Evolutionary conservation across 2,797 vertebrate genomes (phyloP).

Genomic region (Pseudomugil tenellus): DNA sequence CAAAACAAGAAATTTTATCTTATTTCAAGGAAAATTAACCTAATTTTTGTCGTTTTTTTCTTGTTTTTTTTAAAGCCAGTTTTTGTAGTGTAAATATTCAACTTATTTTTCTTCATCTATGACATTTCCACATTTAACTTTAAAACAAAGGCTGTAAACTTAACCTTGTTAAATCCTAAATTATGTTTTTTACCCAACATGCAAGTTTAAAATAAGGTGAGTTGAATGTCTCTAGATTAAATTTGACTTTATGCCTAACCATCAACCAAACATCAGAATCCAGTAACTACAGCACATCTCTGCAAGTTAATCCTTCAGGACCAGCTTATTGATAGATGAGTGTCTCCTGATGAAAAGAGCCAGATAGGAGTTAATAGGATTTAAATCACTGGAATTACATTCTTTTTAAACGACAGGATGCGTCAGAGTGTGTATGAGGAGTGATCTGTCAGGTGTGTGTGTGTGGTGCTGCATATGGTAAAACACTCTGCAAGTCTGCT

Average conservation of each 20-base stretch:
- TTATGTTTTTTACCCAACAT: not conserved
- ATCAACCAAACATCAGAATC: not conserved
- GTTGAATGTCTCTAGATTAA: not conserved
- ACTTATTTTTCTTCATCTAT: too few relatives aligned
- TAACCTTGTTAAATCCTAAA: too few relatives aligned
- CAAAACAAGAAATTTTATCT: too few relatives aligned
- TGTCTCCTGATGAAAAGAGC: slow-evolving; percentile 26
- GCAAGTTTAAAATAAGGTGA: not conserved
- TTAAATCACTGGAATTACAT: slow-evolving; percentile 42
- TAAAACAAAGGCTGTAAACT: too few relatives aligned
- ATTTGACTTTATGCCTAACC: not conserved
- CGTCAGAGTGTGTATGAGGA: slow-evolving; percentile 26
- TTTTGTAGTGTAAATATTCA: too few relatives aligned
- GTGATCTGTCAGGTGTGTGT: slow-evolving; percentile 32
- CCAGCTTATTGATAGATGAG: slow-evolving; percentile 45
- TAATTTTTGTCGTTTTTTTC: too few relatives aligned
- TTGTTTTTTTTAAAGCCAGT: too few relatives aligned
- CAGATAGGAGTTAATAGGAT: slow-evolving; percentile 31
- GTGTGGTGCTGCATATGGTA: slow-evolving; percentile 85
- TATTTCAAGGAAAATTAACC: too few relatives aligned
- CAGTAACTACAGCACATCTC: not conserved
- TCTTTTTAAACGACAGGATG: slow-evolving; percentile 37
- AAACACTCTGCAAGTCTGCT: slow-evolving; percentile 82
- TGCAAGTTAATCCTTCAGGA: slow-evolving; percentile 23
- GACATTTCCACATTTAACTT: too few relatives aligned